Base-by-base conservation (phyloP, 2,888 invertebrate genomes). In the Ophioninae sp. region DNA sequence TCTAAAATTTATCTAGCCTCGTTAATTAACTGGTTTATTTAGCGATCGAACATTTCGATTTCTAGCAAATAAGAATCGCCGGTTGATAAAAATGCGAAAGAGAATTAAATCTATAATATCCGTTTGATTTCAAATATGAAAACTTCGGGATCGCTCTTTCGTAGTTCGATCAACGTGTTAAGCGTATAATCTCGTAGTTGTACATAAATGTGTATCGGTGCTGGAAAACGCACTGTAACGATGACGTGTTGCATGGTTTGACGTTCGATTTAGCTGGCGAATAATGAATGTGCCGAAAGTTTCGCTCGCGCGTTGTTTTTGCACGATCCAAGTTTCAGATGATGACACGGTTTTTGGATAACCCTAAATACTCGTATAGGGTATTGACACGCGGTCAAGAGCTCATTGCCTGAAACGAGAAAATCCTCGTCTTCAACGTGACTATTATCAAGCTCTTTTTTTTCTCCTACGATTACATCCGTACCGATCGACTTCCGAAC, bases 231-330 rank as follows among this genome's bases (percentile, higher is more conserved):
- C 61, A 73, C 7, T 41, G 70, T 72, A 17, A 76, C 59, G 37
- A 56, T 77, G 57, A 78, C 17, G 68, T 69, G 13, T 73, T 77
- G 84, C 82, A 80, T 82, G 77, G 72, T 79, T 76, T 75, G 56
- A 65, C 23, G 21, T 61, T 61, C 59, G 30, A 23, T 72, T 57
- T 69, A 17, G 13, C n/a, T 37, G 30, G 30, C 50, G 20, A 56
- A 41, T 37, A 56, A 73, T 56, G 56, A 67, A 21, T 57, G 59
- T 0, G n/a, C 37, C 59, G 61, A 41, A 0, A 10, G 0, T 72
- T 61, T 72, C 41, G 20, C 70, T 30, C 30, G 39, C 57, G 20
- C 20, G 37, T 57, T 21, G 56, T 56, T n/a, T 50, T 30, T 37
- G 21, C 20, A 72, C 20, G 61, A 39, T 39, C 59, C 21, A 59